Evolutionary conservation across 2,113 vertebrate genomes (phyloP), one percentile per base, ranked within the genome.

Genomic region (Ailurus styani): DNA sequence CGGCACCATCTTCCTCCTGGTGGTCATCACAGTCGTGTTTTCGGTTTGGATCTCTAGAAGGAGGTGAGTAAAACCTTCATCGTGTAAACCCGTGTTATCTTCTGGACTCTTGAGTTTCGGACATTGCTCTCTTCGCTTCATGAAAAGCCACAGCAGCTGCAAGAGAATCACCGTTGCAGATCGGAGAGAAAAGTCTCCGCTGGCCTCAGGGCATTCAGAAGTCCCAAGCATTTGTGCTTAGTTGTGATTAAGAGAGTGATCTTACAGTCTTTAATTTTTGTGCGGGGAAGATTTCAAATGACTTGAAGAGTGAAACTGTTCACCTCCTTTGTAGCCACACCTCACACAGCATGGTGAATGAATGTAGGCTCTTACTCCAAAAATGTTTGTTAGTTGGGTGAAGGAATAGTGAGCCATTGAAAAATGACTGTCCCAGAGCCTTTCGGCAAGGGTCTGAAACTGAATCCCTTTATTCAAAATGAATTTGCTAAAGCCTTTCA

Each of bases 1-100:
- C 64, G 98, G 98, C 45, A 91, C 99, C 52, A 99, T 99, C 34
- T 98, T 99, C 52, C 95, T 99, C 96, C 98, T 99, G 34, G 0
- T 99, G 96, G 97, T 98, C 91, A 34, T 98, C 77, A 97, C 98
- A 29, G 99, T 98, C 62, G 97, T 99, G 52, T 98, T 99, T 90
- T 99, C 99, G 91, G 99, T 99, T 88, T 99, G 98, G 98, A 98
- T 99, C 62, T 96, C 98, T 77, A 79, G 93, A 14, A 99, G 87
- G 97, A 99, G 99, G 99, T 99, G 98, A 99, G 99, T 97, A 96
- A 85, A 45, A 29, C 7, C 9, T 42, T 70, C 40, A 11, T 62
- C 7, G 0, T 45, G 10, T 70, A 96, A 88, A 92, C 42, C 31
- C 95, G 72, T 87, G 62, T 45, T 45, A 3, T 85, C 31, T 73